These are phyloP conservation scores for Huso huso DNA, from an alignment of 2,797 vertebrate genomes.

Conservation along the genomic window DNA sequence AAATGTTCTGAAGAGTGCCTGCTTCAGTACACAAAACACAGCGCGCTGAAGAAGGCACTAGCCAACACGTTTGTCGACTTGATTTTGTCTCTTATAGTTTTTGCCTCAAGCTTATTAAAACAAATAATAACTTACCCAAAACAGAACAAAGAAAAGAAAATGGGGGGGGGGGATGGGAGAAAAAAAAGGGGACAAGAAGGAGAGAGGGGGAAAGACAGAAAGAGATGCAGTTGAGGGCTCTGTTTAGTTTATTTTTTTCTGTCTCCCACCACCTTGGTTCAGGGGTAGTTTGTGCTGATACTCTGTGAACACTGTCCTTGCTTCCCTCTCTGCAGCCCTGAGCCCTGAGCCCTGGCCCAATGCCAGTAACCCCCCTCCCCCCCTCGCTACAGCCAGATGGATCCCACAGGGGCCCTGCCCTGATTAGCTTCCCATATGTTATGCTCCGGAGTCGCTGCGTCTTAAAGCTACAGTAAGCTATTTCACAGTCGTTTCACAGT, in stretches of 20 bases:
- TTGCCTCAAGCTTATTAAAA: too few relatives aligned
- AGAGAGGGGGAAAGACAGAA: constrained; percentile 18
- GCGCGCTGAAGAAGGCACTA: too few relatives aligned
- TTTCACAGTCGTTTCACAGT: too few relatives aligned
- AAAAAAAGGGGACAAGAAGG: constrained; percentile 8
- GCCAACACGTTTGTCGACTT: too few relatives aligned
- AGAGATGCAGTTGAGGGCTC: constrained; percentile 13
- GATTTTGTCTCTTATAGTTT: too few relatives aligned
- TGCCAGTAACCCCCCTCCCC: constrained; percentile 55
- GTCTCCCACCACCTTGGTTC: too few relatives aligned
- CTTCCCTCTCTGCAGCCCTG: not conserved
- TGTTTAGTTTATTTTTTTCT: too few relatives aligned
- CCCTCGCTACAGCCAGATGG: not conserved
- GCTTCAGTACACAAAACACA: too few relatives aligned
- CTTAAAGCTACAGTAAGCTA: constrained; percentile 58
- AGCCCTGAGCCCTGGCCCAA: constrained; percentile 28
- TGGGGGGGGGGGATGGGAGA: constrained; percentile 19
- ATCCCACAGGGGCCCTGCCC: constrained; percentile 52
- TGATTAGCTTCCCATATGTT: constrained; percentile 76
- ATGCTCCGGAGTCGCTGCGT: constrained; percentile 46
- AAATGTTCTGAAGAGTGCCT: too few relatives aligned
- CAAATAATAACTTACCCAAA: too few relatives aligned
- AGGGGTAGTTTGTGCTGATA: too few relatives aligned
- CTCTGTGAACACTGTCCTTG: constrained; percentile 25
- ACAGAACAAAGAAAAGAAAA: constrained; percentile 1